Conservation (phyloP, 2,113 vertebrate species). For the Pteruthius melanotis region DNA sequence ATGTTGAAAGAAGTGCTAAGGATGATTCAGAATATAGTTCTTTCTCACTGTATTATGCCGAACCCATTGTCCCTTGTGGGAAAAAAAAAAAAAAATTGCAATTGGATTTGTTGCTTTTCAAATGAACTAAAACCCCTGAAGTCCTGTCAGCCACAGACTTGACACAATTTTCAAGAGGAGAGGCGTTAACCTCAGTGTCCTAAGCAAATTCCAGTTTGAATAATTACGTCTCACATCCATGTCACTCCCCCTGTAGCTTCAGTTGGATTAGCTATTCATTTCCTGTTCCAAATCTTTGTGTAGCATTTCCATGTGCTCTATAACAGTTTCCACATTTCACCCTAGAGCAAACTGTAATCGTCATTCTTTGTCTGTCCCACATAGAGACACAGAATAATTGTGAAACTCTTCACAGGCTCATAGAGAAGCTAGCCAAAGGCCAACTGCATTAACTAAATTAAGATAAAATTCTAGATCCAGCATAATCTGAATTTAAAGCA, state of each 20-base stretch:
- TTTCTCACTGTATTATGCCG: not conserved
- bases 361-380: slow-evolving; percentile 33
- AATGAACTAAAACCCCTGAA: not conserved
- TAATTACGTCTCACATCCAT: slow-evolving; percentile 17
- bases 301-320: slow-evolving; percentile 2
- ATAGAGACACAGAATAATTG: slow-evolving; percentile 5
- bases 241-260: slow-evolving; percentile 19
- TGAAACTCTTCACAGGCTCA: not conserved
- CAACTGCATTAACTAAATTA: slow-evolving; percentile 38
- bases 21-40: not conserved
- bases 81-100: not conserved
- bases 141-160: not conserved
- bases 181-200: slow-evolving; percentile 16
- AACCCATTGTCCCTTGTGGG: not conserved
- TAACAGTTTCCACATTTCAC: slow-evolving; percentile 53
- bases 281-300: slow-evolving; percentile 19
- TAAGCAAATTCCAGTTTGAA: slow-evolving; percentile 25
- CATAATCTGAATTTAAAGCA: slow-evolving; percentile 31
- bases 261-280: slow-evolving; percentile 46
- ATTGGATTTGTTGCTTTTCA: not conserved
- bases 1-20: not conserved
- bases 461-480: slow-evolving; percentile 24
- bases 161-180: not conserved
- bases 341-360: slow-evolving; percentile 19
- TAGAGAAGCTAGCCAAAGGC: slow-evolving; percentile 40